phyloP scores from a whole-genome alignment of 92 coral and sea anemone genomes.

The Epizoanthus rinbou region DNA sequence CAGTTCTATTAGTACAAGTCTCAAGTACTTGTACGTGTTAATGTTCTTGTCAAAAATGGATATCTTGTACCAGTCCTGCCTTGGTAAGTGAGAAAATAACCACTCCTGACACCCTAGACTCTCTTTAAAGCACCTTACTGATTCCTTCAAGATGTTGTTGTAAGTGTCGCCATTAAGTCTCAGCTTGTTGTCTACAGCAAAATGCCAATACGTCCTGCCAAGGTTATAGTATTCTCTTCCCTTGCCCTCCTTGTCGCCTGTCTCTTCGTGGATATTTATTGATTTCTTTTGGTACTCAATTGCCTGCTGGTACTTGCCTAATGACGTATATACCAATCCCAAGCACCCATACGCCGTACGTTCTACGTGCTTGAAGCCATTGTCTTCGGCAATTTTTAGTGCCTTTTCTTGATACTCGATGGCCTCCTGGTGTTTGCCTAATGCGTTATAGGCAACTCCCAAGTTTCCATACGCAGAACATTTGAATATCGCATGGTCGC shows the following conservation, averaged over 20 bases:
- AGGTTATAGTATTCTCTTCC: not conserved
- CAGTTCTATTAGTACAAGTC: slow-evolving; percentile 2
- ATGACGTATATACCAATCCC: not conserved
- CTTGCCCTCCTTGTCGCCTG: slow-evolving; percentile 23
- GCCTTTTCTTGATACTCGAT: slow-evolving; percentile 16
- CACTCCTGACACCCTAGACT: slow-evolving; percentile 24
- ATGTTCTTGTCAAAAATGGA: slow-evolving; percentile 35
- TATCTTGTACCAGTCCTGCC: slow-evolving; percentile 23
- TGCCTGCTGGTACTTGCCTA: slow-evolving; percentile 10
- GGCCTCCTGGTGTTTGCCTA: slow-evolving; percentile 8
- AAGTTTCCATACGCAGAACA: slow-evolving; percentile 4
- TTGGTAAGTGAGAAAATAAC: slow-evolving; percentile 11
- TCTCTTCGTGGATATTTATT: slow-evolving; percentile 21
- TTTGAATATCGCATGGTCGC: not conserved
- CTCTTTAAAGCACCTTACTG: slow-evolving; percentile 12
- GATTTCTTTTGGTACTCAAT: not conserved
- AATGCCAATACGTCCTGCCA: slow-evolving; percentile 1
- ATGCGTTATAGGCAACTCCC: not conserved
- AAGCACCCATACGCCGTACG: not conserved
- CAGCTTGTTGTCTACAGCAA: not conserved
- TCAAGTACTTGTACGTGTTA: slow-evolving; percentile 10
- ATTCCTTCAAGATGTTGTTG: not conserved
- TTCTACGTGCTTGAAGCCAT: slow-evolving; percentile 12
- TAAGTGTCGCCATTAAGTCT: not conserved
- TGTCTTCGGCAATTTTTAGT: slow-evolving; percentile 1